phyloP scores from a whole-genome alignment of 2,113 vertebrate species.

The Hippocampus zosterae region DNA sequence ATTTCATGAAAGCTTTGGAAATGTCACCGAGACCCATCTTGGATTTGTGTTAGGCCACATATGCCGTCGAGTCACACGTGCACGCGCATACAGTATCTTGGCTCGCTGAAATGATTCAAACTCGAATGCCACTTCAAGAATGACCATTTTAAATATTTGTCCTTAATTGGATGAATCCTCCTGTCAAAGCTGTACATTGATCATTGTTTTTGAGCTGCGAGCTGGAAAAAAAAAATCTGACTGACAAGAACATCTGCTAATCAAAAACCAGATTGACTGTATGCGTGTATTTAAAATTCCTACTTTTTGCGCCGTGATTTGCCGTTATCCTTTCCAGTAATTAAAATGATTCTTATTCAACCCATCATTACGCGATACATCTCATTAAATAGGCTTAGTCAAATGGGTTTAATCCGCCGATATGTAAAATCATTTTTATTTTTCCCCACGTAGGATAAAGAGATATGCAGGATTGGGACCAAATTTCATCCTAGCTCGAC shows the following conservation, averaged over 20 bases:
- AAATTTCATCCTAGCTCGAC: conserved; percentile 20
- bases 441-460: conserved; percentile 20
- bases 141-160: neutral
- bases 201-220: neutral
- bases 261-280: neutral
- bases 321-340: neutral
- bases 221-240: neutral
- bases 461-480: conserved; percentile 24
- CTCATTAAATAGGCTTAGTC: conserved; percentile 10
- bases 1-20: conserved; percentile 22
- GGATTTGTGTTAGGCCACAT: neutral
- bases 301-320: neutral
- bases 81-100: neutral
- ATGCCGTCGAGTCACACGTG: neutral
- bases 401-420: neutral
- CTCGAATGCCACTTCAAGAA: neutral
- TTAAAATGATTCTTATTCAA: conserved; percentile 10
- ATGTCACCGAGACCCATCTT: conserved; percentile 4
- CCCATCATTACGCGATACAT: conserved; percentile 7
- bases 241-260: neutral
- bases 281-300: neutral
- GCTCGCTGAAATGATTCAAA: neutral
- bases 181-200: neutral
- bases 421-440: conserved; percentile 1
- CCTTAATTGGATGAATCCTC: neutral